Evolutionary conservation across 2,888 invertebrate genomes (phyloP), one percentile per base, ranked within the genome.

Genomic region (Phengaris arion): DNA sequence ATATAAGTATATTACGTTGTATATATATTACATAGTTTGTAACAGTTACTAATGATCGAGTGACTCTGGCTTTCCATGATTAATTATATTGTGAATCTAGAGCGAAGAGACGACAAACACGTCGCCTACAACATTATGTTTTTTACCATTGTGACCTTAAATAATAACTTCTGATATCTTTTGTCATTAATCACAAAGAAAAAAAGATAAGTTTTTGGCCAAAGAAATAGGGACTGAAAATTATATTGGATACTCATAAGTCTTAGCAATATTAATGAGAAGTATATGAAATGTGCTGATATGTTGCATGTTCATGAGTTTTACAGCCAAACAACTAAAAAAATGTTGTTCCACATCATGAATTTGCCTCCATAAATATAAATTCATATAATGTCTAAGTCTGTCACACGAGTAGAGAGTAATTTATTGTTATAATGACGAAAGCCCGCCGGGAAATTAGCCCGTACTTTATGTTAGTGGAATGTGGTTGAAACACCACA

Each of bases 341-440:
- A 22, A 64, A 64, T 22, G 59, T 35, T 15, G 59, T 35, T 35
- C 35, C 35, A 4, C 22, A 8, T 64, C 59, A 35, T 64, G 22
- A 64, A 64, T 64, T 64, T 12, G 64, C 12, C 6, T 64, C 12
- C 35, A 64, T 12, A 64, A 64, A 64, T 64, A 64, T 59, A 59
- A 7, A 10, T 8, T 52, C 10, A 52, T 52, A 52, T 64, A 64
- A 59, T 59, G 8, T 22, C 59, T 59, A 59, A 59, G 10, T 35
- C 64, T 45, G 12, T 46, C n/a, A 5, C 8, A 69, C 15, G 48
- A 45, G 4, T 35, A 35, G 13, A 6, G 46, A 69, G 48, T 69
- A 48, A 69, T 69, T 69, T 69, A 69, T 69, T 48, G 69, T 69
- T 69, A 48, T 69, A 69, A 48, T 69, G 48, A 69, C 15, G 8